Base-by-base conservation (phyloP, 1,140 invertebrate species). In the Penaeus japonicus region DNA sequence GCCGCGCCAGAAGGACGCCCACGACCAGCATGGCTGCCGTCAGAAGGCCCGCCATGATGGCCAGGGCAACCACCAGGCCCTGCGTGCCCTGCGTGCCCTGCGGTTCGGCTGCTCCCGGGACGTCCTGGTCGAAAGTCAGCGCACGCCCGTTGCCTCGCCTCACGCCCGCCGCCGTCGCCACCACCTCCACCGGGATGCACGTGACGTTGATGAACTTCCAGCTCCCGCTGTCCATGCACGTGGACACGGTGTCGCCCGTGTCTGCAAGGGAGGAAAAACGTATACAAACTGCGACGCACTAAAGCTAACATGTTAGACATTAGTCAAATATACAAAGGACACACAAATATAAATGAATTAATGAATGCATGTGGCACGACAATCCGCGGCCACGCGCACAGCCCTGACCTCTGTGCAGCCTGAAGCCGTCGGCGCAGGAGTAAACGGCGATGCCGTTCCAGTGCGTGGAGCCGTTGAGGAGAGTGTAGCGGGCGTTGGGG, bases 401-500 rank as follows among this genome's bases (percentile, higher is more conserved):
- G 3, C 22, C 32, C 32, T 85, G 78, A 91, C 91, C 91, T 73
- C 55, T 80, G 30, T 83, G 73, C 0, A 89, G 85, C 53, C 82
- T 86, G 82, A 85, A 90, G 17, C 91, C 90, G 57, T 85, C 80
- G 24, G 65, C 84, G 32, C 91, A 91, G 39, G 91, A 85, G 80
- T 91, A 91, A 2, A 90, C 89, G 65, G 89, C 91, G 17, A 91
- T 89, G 27, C 90, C 90, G 20, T 87, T 89, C 86, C 80, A 90
- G 12, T 79, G 77, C 17, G 90, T 83, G 10, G 91, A 90, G 32
- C 84, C 87, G 77, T 91, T 91, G n/a, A 91, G 78, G n/a, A 91
- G 89, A 12, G 89, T 90, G 78, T 91, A 81, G 10, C 82, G 62
- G 3, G 90, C 84, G 59, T 91, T 47, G 12, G 75, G 73, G 47